These are phyloP conservation scores for Hyla sarda DNA, from an alignment of 2,113 vertebrate genomes.

Conservation along the genomic window DNA sequence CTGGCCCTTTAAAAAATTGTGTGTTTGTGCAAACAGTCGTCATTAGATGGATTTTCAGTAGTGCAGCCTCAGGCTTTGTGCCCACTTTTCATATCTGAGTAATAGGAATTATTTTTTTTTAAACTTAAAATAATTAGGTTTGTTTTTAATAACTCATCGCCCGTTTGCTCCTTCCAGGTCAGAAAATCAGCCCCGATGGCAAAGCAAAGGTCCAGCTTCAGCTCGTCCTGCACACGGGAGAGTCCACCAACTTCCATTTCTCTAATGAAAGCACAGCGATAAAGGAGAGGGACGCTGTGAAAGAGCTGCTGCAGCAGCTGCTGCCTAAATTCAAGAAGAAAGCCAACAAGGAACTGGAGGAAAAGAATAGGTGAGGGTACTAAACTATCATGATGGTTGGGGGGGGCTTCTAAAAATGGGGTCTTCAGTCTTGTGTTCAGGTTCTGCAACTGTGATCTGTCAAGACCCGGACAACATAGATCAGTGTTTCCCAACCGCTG, in stretches of 20 bases:
- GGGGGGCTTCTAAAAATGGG: background rate
- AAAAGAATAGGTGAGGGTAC: slow-evolving; percentile 89
- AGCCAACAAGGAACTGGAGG: slow-evolving; percentile 97
- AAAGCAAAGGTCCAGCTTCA: slow-evolving; percentile 98
- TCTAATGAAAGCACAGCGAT: slow-evolving; percentile 92
- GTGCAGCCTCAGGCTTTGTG: too few relatives aligned
- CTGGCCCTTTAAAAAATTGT: too few relatives aligned
- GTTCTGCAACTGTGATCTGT: too few relatives aligned
- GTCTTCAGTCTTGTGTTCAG: too few relatives aligned
- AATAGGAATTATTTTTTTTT: too few relatives aligned
- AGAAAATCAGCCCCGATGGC: slow-evolving; percentile 99
- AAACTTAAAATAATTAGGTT: too few relatives aligned
- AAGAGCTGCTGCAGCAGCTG: slow-evolving; percentile 96
- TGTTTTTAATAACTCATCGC: too few relatives aligned
- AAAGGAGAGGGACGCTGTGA: slow-evolving; percentile 92
- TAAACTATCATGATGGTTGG: background rate
- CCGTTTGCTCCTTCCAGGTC: slow-evolving; percentile 84
- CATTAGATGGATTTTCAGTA: too few relatives aligned
- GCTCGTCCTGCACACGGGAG: slow-evolving; percentile 92
- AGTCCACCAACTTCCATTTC: slow-evolving; percentile 97
- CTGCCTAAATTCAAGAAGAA: slow-evolving; percentile 98
- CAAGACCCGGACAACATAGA: too few relatives aligned
- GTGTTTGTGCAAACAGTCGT: too few relatives aligned
- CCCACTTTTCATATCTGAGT: too few relatives aligned
- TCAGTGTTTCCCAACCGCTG: too few relatives aligned